Evolutionary conservation across 2,888 invertebrate species (phyloP), one percentile per base, ranked within the genome.

Genomic region (Ormyrus thymus): DNA sequence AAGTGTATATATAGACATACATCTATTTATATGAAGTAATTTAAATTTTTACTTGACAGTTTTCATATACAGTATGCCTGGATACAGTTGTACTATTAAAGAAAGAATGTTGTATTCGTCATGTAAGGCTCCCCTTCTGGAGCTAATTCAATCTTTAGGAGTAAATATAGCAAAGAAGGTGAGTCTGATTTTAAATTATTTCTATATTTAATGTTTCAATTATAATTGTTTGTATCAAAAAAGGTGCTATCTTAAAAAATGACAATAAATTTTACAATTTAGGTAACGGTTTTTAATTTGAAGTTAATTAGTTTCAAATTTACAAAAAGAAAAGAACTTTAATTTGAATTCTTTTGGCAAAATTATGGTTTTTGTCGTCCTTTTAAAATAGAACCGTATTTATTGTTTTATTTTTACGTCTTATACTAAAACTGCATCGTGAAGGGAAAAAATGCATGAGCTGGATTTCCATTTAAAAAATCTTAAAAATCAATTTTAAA

Each of bases 91-190:
- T 90, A 95, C 97, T 81, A 97, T 99, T 85, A 98, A 97, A 87
- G 99, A 99, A 89, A 92, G 98, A 84, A 99, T 99, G 99, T 92
- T 99, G 89, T 99, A 99, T 90, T 98, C 99, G 0, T 98, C 98
- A 86, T 98, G 98, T 91, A 99, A 98, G 90, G 96, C 94, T 80
- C 97, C 97, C 15, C 94, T 99, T 82, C 92, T 98, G 73, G 95
- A 96, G 82, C 93, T 94, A 15, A 94, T 98, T 81, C 94, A 96
- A 85, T 93, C 93, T 69, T 91, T 96, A 86, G 96, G 96, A 51
- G 91, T 98, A 11, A 93, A 93, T 82, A 93, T 99, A 84, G 93
- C 92, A 0, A 98, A 98, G 92, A 96, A 97, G 93, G 98, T 98
- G 90, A 90, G 92, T 90, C 79, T 9, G 50, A 6, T 71, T 61